Percentiles rank a stretch among this genome's conserved stretches.
phyloP scores from a whole-genome alignment of 2,113 vertebrate species.

The Psophia crepitans region DNA sequence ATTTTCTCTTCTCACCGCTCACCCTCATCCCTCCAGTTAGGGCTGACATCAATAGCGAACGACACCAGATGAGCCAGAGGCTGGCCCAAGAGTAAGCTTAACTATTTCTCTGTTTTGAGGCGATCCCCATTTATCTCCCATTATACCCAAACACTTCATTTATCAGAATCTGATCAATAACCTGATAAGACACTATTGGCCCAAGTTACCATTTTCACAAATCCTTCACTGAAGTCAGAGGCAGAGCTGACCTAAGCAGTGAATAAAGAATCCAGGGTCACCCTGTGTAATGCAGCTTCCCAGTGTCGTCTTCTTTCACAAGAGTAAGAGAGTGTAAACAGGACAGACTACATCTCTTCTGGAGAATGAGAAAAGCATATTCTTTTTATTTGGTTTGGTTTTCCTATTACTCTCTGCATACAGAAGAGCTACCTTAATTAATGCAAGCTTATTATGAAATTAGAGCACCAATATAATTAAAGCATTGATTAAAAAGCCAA shows the following conservation, averaged over 20 bases:
- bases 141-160: background rate
- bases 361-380: background rate
- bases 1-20: background rate
- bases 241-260: background rate
- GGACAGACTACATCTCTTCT: background rate
- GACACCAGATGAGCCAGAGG: background rate
- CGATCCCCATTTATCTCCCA: background rate
- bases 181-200: background rate
- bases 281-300: background rate
- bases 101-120: background rate
- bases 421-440: conserved; percentile 49
- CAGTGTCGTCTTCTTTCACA: background rate
- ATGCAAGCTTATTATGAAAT: conserved; percentile 56
- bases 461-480: conserved; percentile 57
- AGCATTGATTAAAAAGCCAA: conserved; percentile 59
- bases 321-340: background rate
- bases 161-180: background rate
- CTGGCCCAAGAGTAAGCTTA: background rate
- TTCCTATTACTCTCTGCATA: background rate
- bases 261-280: background rate
- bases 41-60: background rate
- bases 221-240: background rate
- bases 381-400: background rate
- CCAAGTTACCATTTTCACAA: background rate
- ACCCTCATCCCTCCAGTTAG: background rate